A percentile compares a stretch with the other conserved stretches of the same genome.
Evolutionary conservation across 2,888 invertebrate genomes (phyloP).

Genomic region (Imbricaverruca yamaguchii): DNA sequence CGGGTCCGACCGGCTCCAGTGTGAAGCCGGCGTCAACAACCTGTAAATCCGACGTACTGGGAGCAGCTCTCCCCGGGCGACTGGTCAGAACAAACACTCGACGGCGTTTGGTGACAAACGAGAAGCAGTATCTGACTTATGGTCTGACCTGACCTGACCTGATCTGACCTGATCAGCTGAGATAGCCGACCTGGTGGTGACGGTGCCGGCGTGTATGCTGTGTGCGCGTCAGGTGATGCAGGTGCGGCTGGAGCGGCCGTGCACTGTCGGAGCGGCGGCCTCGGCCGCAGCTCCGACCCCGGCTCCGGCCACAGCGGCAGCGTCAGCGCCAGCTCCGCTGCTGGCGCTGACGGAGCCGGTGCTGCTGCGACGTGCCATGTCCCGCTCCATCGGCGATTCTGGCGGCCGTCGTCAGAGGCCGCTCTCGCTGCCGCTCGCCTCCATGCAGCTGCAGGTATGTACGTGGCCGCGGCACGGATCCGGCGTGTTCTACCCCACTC

Average conservation of each 20-base stretch:
- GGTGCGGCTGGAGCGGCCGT: neutral
- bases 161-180: neutral
- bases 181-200: neutral
- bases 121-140: no score
- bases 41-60: no score
- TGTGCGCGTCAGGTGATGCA: neutral
- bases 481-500: no score
- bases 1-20: no score
- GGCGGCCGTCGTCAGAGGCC: slow-evolving; percentile 17
- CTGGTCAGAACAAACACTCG: no score
- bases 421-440: slow-evolving; percentile 20
- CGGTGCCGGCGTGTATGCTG: neutral
- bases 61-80: no score
- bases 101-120: no score
- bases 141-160: neutral
- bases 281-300: neutral
- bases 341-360: slow-evolving; percentile 9
- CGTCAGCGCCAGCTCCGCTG: neutral
- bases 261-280: neutral
- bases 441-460: slow-evolving; percentile 18
- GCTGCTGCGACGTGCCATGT: slow-evolving; percentile 24
- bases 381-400: slow-evolving; percentile 23
- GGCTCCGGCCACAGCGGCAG: neutral
- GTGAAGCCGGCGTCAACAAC: no score
- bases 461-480: no score